phyloP scores from a whole-genome alignment of 2,888 invertebrate species.

The Drosophila siamana region DNA sequence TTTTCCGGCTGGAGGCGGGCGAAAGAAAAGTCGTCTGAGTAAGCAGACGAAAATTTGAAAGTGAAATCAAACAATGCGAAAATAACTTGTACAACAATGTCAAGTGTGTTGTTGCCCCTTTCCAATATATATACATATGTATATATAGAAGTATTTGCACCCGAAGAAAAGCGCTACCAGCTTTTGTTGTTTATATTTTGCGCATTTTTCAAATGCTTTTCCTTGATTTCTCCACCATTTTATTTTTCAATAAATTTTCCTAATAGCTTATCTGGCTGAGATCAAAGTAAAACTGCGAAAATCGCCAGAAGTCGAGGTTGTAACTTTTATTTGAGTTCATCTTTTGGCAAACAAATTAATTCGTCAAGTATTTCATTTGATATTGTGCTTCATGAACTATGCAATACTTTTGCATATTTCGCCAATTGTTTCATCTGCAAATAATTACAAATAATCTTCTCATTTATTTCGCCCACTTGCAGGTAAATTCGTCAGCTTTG shows the following conservation, averaged over 20 bases:
- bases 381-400: too few species aligned
- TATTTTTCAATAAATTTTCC: neutral
- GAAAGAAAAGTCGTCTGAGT: constrained; percentile 52
- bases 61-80: constrained; percentile 79
- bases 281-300: neutral
- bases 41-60: constrained; percentile 66
- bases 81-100: constrained; percentile 77
- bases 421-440: too few species aligned
- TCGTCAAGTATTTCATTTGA: neutral
- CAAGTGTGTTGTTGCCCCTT: constrained; percentile 32
- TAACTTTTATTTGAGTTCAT: neutral
- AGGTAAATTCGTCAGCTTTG: too few species aligned
- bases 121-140: neutral
- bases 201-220: constrained; percentile 3
- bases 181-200: constrained; percentile 24
- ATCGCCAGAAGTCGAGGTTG: neutral
- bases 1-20: neutral
- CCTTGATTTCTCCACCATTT: neutral
- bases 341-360: neutral
- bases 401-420: too few species aligned
- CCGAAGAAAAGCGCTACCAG: constrained; percentile 13
- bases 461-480: too few species aligned
- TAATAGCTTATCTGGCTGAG: neutral
- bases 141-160: constrained; percentile 7
- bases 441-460: too few species aligned